Base-by-base conservation (phyloP, 2,888 invertebrate species). In the Melanostoma mellinum region DNA sequence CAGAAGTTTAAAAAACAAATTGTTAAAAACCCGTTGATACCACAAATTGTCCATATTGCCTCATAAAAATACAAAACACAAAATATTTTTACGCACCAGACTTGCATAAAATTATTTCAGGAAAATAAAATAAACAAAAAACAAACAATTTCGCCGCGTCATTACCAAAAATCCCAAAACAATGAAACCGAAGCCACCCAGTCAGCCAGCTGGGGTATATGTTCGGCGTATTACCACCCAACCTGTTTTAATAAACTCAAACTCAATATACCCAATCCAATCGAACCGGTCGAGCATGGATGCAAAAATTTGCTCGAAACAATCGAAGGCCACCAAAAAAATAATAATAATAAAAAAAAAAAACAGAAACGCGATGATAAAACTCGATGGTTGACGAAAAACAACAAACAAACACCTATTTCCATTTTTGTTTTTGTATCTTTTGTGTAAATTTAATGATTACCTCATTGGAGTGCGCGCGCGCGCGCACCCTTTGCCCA, bases 231-330 rank as follows among this genome's bases (percentile, higher is more conserved):
- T 61, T 71, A 53, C 50, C 81, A 82, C 50, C 55, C 82, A 82
- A 82, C 82, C 82, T 82, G 82, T 82, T 82, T 74, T 36, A 40
- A 44, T 35, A 10, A 46, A 48, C 30, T 36, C 9, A n/a, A 48
- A 68, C 48, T 55, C 35, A 53, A 56, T 52, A 56, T 52, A 52
- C 56, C 72, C 20, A 67, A 55, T 53, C 78, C 63, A 73, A 69
- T 82, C 48, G 63, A 74, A 74, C 82, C 82, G 81, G 81, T 82
- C 52, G 52, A 52, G 35, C n/a, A 46, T 78, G 58, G 73, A 74
- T 77, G 82, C 82, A 74, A 78, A 82, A 77, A 65, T 72, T 82
- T 68, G 52, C 68, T 77, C 42, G 68, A 77, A 63, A 52, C 63
- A 53, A 69, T 78, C 69, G 82, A 82, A 82, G 82, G 82, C 68